Conservation (phyloP, 1,140 invertebrate genomes). For the Cataglyphis hispanica region DNA sequence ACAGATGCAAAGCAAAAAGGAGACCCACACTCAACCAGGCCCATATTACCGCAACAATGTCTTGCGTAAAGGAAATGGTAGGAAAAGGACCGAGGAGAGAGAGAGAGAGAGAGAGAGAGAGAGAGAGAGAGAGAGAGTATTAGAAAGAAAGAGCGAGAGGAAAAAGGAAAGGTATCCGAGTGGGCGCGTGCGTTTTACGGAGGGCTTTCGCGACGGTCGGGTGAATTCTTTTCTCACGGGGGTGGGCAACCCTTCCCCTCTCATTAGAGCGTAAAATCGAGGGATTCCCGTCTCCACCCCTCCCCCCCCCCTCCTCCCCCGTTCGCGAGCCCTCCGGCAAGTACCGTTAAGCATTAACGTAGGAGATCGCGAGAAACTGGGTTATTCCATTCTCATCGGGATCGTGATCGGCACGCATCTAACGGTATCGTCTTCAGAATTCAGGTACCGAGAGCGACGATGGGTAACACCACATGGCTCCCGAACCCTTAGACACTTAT, state of each 20-base stretch:
- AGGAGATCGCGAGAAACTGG: constrained; percentile 65
- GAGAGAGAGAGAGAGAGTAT: not conserved
- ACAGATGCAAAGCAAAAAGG: not conserved
- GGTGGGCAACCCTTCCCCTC: constrained; percentile 50
- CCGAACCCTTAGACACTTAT: constrained; percentile 35
- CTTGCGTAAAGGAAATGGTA: constrained; percentile 8
- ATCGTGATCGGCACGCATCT: constrained; percentile 44
- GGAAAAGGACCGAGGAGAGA: constrained; percentile 5
- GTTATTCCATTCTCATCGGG: constrained; percentile 56
- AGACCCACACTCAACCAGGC: not conserved
- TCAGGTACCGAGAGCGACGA: constrained; percentile 60
- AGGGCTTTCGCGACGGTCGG: constrained; percentile 30
- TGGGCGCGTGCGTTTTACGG: constrained; percentile 35
- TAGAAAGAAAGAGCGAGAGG: constrained; percentile 42
- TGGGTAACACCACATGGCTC: constrained; percentile 17
- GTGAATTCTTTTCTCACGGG: constrained; percentile 68
- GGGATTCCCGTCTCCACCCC: not conserved
- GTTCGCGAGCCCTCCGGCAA: not conserved
- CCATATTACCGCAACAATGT: constrained; percentile 26
- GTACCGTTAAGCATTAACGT: constrained; percentile 61
- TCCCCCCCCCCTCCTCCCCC: too few relatives aligned
- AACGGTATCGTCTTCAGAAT: constrained; percentile 56
- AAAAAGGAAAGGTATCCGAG: not conserved
- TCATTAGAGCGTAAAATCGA: constrained; percentile 61
- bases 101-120: not conserved